A percentile compares a stretch with the other conserved stretches of the same genome.
Conservation (phyloP, 2,797 vertebrate species). For the Hippoglossus hippoglossus region DNA sequence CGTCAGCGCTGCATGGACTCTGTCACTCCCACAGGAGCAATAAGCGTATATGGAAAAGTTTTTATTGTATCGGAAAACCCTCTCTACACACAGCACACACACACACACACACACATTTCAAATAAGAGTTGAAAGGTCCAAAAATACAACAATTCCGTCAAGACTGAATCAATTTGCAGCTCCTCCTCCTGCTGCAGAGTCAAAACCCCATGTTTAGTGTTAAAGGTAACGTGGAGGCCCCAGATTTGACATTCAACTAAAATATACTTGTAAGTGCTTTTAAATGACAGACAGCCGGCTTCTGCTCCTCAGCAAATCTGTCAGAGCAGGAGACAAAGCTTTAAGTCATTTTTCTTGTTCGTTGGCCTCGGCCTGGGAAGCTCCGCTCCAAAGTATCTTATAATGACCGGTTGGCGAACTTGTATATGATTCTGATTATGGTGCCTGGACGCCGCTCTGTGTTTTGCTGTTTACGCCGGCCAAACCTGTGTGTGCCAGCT, state of each 20-base stretch:
- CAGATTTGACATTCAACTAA: constrained; percentile 7
- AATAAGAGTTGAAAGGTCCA: background rate
- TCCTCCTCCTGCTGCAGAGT: background rate
- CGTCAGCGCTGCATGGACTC: constrained; percentile 11
- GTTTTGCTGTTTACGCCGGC: constrained; percentile 59
- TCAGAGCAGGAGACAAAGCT: constrained; percentile 41
- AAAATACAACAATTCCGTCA: background rate
- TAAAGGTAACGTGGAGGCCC: constrained; percentile 19
- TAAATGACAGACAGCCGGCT: constrained; percentile 34
- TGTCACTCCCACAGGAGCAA: background rate
- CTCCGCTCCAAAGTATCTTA: constrained; percentile 59
- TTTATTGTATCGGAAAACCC: background rate
- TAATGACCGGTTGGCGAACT: constrained; percentile 75
- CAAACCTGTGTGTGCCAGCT: constrained; percentile 59
- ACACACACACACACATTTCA: background rate
- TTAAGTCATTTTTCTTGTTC: constrained; percentile 50
- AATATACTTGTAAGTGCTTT: constrained; percentile 28
- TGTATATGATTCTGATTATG: constrained; percentile 76
- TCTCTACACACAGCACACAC: background rate
- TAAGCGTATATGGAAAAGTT: background rate
- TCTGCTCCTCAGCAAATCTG: constrained; percentile 49
- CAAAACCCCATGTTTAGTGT: background rate
- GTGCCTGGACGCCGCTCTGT: constrained; percentile 64
- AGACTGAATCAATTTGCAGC: background rate
- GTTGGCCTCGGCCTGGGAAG: constrained; percentile 15